Conservation (phyloP, 2,113 vertebrate species). For the Chrysochloris asiatica region DNA sequence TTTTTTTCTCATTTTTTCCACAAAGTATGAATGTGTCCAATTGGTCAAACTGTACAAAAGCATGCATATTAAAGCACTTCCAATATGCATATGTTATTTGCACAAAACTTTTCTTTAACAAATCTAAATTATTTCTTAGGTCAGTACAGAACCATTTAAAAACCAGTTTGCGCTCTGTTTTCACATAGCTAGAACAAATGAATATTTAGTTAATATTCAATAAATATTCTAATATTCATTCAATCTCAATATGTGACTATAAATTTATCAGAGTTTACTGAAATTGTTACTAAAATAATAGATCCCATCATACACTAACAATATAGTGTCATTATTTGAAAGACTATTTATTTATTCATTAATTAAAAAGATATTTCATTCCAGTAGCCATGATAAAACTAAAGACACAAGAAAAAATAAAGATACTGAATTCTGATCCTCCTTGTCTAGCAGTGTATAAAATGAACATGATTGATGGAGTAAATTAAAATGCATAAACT, state of each 20-base stretch:
- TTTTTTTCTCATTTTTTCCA: background rate
- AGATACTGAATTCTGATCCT: background rate
- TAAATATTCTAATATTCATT: background rate
- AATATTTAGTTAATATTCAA: background rate
- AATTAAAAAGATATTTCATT: background rate
- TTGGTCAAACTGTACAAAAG: background rate
- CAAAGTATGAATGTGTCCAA: background rate
- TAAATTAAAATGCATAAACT: background rate
- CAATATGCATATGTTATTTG: background rate
- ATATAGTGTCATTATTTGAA: background rate
- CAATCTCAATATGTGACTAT: background rate
- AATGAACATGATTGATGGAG: background rate
- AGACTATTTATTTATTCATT: background rate
- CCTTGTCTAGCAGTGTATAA: background rate
- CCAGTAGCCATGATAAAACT: background rate
- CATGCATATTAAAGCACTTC: background rate
- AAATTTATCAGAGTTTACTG: background rate
- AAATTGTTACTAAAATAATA: background rate
- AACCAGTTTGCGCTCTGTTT: background rate
- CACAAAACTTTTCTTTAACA: background rate
- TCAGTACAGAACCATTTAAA: background rate
- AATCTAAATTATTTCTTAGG: background rate
- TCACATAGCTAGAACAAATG: background rate
- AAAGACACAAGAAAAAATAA: background rate
- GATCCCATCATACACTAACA: background rate